phyloP scores from a whole-genome alignment of 2,888 invertebrate species.

The Sesia bembeciformis region DNA sequence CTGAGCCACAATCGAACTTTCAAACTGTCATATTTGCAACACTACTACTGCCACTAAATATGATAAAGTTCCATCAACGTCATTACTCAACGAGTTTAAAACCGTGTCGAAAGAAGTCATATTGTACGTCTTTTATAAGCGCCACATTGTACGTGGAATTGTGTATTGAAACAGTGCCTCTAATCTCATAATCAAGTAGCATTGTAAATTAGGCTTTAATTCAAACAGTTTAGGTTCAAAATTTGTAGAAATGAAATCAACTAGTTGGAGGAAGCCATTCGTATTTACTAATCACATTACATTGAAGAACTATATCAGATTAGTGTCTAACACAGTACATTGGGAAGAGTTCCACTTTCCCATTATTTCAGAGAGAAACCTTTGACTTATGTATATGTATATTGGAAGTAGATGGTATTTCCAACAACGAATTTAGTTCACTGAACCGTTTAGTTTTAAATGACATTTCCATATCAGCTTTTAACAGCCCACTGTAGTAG shows the following conservation, averaged over 20 bases:
- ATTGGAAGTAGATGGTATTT: too few species aligned
- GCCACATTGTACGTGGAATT: conserved; percentile 13
- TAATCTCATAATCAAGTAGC: conserved; percentile 9
- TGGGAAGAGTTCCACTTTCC: too few species aligned
- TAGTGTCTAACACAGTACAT: background rate
- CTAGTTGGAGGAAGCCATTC: conserved; percentile 28
- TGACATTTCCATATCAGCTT: too few species aligned
- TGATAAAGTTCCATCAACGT: conserved; percentile 32
- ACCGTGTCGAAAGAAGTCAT: conserved; percentile 29
- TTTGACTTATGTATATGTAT: too few species aligned
- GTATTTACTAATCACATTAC: conserved; percentile 38
- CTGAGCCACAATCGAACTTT: conserved; percentile 46
- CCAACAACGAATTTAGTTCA: too few species aligned
- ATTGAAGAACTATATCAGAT: conserved; percentile 4
- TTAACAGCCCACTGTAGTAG: too few species aligned
- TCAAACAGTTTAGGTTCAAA: conserved; percentile 8
- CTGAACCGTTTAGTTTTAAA: too few species aligned
- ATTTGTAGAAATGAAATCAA: conserved; percentile 8
- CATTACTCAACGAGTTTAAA: conserved; percentile 22
- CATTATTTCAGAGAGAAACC: too few species aligned
- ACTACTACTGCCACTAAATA: conserved; percentile 19
- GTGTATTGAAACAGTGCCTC: conserved; percentile 22
- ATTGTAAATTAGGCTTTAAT: conserved; percentile 20
- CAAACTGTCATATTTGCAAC: conserved; percentile 35
- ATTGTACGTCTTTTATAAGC: conserved; percentile 32